Evolutionary conservation across 1,140 invertebrate species (phyloP), one percentile per base, ranked within the genome.

Genomic region (Brachionus asplanchnoidis): DNA sequence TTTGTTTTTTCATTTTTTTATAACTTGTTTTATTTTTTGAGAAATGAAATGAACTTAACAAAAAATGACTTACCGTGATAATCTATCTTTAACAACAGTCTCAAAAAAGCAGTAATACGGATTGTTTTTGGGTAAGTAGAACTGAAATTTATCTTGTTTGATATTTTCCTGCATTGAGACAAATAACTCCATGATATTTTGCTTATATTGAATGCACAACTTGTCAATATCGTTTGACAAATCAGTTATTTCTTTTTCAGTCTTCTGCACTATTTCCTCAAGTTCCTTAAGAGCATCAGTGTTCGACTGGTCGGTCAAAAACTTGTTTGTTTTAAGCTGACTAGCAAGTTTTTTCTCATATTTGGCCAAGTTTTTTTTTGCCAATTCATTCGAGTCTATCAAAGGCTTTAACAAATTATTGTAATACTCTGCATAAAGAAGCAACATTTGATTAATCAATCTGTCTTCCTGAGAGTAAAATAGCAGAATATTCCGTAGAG

Each of bases 341-440:
- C 53, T 82, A 65, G 23, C 79, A 9, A 82, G 23, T 65, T 82
- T 82, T 44, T 65, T 65, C n/a, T 82, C 53, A 82, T 65, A 82
- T 32, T 44, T 42, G 5, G 40, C 20, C 17, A 65, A 82, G 17
- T 82, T 82, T 26, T 32, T 42, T 44, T 82, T 82, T 5, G 79
- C 79, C 53, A 82, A 46, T 46, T 65, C 32, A 9, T 56, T 60
- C 14, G 79, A 82, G 14, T 82, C 79, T 44, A 65, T 46, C 32
- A 82, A 44, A 14, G 79, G 79, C n/a, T 60, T 82, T 4, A 60
- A 14, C n/a, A 65, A 46, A 66, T 82, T 82, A 20, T 40, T 82
- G 40, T 65, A 82, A 68, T 65, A 82, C 20, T 82, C 79, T 14
- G 53, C 65, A 46, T 82, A 82, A 26, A 82, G 17, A 12, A 44